These are phyloP conservation scores for Monodelphis domestica DNA, from an alignment of 2,797 vertebrate genomes.

Conservation along the genomic window DNA sequence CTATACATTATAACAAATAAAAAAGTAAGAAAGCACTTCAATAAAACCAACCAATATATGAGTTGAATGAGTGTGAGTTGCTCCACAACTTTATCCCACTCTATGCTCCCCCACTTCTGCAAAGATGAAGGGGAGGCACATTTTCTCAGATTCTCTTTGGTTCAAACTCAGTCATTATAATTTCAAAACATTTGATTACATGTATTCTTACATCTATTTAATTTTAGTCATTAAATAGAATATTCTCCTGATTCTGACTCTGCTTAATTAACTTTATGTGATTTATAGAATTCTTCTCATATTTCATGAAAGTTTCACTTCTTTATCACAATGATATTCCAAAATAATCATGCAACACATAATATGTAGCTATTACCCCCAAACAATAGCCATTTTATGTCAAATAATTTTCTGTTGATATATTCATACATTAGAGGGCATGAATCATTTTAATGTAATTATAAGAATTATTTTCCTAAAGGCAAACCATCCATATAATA, in stretches of 20 bases:
- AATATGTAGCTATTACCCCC: neutral
- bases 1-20: neutral
- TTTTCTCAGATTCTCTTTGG: neutral
- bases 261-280: neutral
- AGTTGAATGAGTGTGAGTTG: neutral
- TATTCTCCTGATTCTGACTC: neutral
- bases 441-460: neutral
- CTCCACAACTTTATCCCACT: neutral
- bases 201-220: neutral
- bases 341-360: neutral
- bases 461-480: neutral
- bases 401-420: neutral
- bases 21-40: neutral
- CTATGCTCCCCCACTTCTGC: neutral
- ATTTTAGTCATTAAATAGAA: neutral
- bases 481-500: neutral
- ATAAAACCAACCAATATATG: neutral
- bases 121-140: neutral
- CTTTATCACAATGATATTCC: neutral
- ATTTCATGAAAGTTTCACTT: neutral
- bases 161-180: neutral
- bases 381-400: neutral
- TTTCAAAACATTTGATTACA: neutral
- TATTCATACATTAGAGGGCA: neutral
- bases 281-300: neutral